These are phyloP conservation scores for Paralichthys olivaceus DNA, from an alignment of 2,113 vertebrate genomes.

Conservation along the genomic window DNA sequence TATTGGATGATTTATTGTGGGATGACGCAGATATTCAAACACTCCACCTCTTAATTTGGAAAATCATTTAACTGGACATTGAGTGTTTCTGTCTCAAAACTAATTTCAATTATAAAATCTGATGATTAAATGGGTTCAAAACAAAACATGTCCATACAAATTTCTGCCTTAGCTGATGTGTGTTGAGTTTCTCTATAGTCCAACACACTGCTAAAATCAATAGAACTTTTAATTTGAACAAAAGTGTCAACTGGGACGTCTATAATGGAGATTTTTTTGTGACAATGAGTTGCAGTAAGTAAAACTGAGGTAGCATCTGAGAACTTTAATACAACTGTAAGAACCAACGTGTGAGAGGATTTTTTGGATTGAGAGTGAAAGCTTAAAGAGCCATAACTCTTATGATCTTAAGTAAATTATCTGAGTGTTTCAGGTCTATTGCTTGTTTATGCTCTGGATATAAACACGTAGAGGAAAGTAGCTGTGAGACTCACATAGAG, in stretches of 20 bases:
- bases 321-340: conserved; percentile 11
- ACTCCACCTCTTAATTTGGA: conserved; percentile 9
- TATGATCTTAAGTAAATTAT: conserved; percentile 4
- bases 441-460: conserved; percentile 24
- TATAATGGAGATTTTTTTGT: conserved; percentile 10
- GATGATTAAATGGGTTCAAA: conserved; percentile 19
- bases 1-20: conserved; percentile 14
- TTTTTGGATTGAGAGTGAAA: conserved; percentile 22
- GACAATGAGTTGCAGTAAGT: background rate
- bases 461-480: conserved; percentile 19
- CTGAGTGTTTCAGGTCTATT: conserved; percentile 10
- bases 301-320: conserved; percentile 19
- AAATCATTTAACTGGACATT: conserved; percentile 17
- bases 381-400: conserved; percentile 4
- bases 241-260: conserved; percentile 4
- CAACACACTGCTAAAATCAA: background rate
- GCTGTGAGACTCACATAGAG: conserved; percentile 77
- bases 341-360: background rate
- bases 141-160: conserved; percentile 24
- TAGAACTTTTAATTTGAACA: background rate
- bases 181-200: too few relatives aligned
- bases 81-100: background rate
- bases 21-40: background rate
- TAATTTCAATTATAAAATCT: conserved; percentile 22
- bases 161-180: background rate